A percentile compares a stretch with the other conserved stretches of the same genome.
Evolutionary conservation across 2,113 vertebrate genomes (phyloP).

Genomic region (Rhea americana): DNA sequence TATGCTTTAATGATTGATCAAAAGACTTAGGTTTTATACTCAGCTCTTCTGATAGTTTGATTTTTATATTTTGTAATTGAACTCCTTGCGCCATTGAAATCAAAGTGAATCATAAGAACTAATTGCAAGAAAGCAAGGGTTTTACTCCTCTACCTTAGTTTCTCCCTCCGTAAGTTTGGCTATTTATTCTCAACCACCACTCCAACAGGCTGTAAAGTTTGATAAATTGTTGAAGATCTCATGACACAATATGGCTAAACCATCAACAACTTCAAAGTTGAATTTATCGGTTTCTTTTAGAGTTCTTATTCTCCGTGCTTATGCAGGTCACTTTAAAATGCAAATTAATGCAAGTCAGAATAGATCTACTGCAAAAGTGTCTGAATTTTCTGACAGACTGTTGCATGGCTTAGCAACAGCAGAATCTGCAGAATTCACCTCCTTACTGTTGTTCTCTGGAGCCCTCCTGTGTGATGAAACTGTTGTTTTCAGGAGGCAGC

Average conservation of each 20-base stretch:
- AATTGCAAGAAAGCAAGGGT: not conserved
- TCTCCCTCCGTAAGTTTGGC: not conserved
- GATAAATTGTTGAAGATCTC: not conserved
- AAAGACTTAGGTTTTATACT: not conserved
- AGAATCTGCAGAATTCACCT: not conserved
- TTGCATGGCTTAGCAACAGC: not conserved
- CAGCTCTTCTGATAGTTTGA: not conserved
- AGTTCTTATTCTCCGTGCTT: not conserved
- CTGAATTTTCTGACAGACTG: not conserved
- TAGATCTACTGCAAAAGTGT: not conserved
- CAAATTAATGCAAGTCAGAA: not conserved
- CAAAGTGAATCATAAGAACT: not conserved
- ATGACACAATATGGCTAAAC: not conserved
- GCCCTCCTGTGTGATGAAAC: not conserved
- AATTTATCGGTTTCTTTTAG: not conserved
- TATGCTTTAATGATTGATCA: not conserved
- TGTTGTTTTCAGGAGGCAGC: not conserved
- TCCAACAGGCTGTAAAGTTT: not conserved
- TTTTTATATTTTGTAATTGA: not conserved
- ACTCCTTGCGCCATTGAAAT: not conserved
- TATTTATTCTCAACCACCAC: not conserved
- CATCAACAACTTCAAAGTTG: not conserved
- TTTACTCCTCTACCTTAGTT: not conserved
- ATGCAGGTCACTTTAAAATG: not conserved
- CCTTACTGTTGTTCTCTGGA: not conserved